Evolutionary conservation across 1,140 invertebrate species (phyloP).

Genomic region (Phenacoccus solenopsis): DNA sequence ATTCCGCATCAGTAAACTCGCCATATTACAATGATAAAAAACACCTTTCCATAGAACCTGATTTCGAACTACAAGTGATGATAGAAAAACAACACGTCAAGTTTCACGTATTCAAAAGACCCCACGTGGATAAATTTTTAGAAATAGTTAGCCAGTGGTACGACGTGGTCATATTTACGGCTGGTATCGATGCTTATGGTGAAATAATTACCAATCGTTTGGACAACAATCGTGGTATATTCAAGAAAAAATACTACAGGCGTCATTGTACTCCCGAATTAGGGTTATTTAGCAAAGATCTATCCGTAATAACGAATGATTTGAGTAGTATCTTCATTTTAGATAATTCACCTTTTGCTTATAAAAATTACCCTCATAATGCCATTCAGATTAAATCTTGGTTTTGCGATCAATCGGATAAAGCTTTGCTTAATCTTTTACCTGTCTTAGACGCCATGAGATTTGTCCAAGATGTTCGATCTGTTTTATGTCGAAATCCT

Average conservation of each 20-base stretch:
- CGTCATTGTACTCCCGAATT: conserved; percentile 1
- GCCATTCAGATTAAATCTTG: conserved; percentile 4
- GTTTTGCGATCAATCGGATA: conserved; percentile 7
- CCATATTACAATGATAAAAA: not conserved
- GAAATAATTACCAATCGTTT: conserved; percentile 14
- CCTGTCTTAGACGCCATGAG: conserved; percentile 5
- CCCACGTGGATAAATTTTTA: not conserved
- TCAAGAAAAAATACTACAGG: conserved; percentile 9
- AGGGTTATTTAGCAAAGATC: conserved; percentile 6
- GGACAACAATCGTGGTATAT: conserved; percentile 7
- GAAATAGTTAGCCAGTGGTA: conserved; percentile 11
- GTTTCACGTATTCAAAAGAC: conserved; percentile 9
- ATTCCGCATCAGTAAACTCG: not conserved
- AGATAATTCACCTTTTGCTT: not conserved
- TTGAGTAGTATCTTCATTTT: conserved; percentile 11
- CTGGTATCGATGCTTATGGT: conserved; percentile 3
- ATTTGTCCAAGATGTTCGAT: conserved; percentile 6
- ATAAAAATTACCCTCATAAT: conserved; percentile 10
- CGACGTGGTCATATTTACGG: not conserved
- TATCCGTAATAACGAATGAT: conserved; percentile 5
- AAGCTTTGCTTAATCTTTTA: conserved; percentile 5
- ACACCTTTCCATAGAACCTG: not conserved
- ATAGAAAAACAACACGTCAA: conserved; percentile 1
- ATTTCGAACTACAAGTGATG: conserved; percentile 6
- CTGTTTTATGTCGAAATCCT: conserved; percentile 1